Evolutionary conservation across 2,113 vertebrate species (phyloP), one percentile per base, ranked within the genome.

Genomic region (Origma solitaria): DNA sequence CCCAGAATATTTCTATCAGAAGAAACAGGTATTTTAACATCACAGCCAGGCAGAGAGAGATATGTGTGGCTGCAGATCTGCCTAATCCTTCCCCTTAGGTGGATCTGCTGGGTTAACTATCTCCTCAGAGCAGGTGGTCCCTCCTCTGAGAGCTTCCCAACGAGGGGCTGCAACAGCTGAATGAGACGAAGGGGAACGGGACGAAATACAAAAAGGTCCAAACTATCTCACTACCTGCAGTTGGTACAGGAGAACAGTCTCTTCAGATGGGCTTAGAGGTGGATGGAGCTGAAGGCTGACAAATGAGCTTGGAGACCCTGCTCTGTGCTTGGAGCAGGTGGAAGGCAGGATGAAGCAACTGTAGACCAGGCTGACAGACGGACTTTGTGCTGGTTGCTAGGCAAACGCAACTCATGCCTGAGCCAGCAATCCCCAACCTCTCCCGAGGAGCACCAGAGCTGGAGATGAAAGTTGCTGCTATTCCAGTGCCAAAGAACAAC

Each of bases 161-260:
- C 7, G 25, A 76, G 33, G 35, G 13, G 1, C 25, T 76, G 37
- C 19, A 79, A 61, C 56, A 58, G 5, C 24, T 78, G n/a, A 71
- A 35, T 44, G 62, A 70, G 22, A 49, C 42, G 38, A 84, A 60
- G 23, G 6, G 33, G n/a, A 38, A 49, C 0, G 0, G 19, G 4
- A 31, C 27, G 28, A 82, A 70, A 68, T n/a, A 16, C 20, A 6
- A 11, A 11, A 25, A 61, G 30, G 3, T 61, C 37, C n/a, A 72
- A 89, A 72, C 15, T 44, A 73, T 25, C 23, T 25, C 11, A 7
- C 11, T 89, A 50, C 18, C 23, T 56, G 40, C 13, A 49, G 15
- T 0, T 3, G 0, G 25, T 44, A 22, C 0, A 2, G 56, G 13
- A 89, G 37, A 72, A 6, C 1, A 0, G 0, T 0, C 38, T 72